Evolutionary conservation across 23 tunicate species (phyloP).

Genomic region (Clavelina lepadiformis): DNA sequence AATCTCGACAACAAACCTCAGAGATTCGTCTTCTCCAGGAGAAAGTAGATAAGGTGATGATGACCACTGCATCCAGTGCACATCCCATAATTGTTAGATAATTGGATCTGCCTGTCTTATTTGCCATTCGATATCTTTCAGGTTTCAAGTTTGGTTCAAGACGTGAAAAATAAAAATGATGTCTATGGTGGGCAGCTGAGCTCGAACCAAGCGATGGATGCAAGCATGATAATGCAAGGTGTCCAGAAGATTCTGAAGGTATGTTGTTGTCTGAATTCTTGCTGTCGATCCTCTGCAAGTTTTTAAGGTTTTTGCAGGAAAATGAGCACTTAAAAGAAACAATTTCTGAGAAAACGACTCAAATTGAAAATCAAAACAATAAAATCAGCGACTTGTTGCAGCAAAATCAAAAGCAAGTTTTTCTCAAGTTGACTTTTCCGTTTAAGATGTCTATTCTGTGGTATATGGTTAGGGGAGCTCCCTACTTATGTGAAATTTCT

Average conservation of each 20-base stretch:
- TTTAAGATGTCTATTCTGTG: background rate
- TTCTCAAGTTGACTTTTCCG: background rate
- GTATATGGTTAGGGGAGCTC: background rate
- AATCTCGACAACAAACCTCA: slow-evolving; percentile 53
- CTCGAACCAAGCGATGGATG: slow-evolving; percentile 51
- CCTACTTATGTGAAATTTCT: background rate
- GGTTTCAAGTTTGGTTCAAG: slow-evolving; percentile 51
- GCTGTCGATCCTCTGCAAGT: background rate
- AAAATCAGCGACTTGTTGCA: slow-evolving; percentile 68
- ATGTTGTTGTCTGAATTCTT: background rate
- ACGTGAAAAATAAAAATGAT: slow-evolving; percentile 32
- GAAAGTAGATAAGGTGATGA: slow-evolving; percentile 65
- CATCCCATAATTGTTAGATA: too few relatives aligned
- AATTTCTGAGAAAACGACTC: slow-evolving; percentile 62
- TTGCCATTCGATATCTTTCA: background rate
- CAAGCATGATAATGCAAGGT: slow-evolving; percentile 44
- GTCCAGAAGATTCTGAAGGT: slow-evolving; percentile 73
- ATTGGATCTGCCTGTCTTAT: background rate
- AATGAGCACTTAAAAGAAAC: slow-evolving; percentile 61
- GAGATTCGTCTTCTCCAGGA: slow-evolving; percentile 60
- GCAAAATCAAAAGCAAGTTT: slow-evolving; percentile 73
- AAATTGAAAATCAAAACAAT: slow-evolving; percentile 62
- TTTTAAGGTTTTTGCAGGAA: slow-evolving; percentile 31
- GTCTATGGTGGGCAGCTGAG: background rate
- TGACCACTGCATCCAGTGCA: background rate